A percentile compares a stretch with the other conserved stretches of the same genome.
Evolutionary conservation across 2,888 invertebrate species (phyloP).

Genomic region (Erynnis tages): DNA sequence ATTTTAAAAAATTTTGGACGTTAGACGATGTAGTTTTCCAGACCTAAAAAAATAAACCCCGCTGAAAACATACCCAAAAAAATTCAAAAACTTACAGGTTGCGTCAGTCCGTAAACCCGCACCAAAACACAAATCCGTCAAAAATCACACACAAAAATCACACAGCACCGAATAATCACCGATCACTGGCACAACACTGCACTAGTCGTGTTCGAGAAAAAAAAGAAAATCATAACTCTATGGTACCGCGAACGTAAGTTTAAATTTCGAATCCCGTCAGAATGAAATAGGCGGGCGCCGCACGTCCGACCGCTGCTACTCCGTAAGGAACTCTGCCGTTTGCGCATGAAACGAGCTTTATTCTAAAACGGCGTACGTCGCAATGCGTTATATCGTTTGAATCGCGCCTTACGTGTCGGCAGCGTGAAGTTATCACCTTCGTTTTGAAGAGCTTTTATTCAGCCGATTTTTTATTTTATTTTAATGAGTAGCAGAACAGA

Average conservation of each 20-base stretch:
- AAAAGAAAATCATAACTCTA: conserved; percentile 4
- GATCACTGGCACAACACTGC: conserved; percentile 5
- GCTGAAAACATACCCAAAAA: background rate
- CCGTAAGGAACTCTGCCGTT: conserved; percentile 62
- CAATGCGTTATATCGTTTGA: conserved; percentile 70
- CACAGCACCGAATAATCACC: conserved; percentile 15
- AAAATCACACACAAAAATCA: conserved; percentile 22
- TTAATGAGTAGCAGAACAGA: too few species aligned
- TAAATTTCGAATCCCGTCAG: conserved; percentile 28
- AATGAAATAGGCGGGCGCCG: conserved; percentile 28
- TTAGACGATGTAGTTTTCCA: too few species aligned
- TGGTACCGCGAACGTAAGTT: conserved; percentile 18
- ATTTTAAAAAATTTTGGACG: too few species aligned
- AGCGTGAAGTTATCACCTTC: too few species aligned
- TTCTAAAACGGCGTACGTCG: conserved; percentile 72
- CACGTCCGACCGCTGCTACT: conserved; percentile 34
- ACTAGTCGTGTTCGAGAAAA: background rate
- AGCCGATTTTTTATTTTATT: too few species aligned
- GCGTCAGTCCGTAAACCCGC: background rate
- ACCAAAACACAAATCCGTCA: conserved; percentile 8
- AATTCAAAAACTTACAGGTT: conserved; percentile 10
- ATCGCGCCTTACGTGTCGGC: conserved; percentile 47
- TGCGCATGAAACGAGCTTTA: conserved; percentile 66
- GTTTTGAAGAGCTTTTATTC: too few species aligned
- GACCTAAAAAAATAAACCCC: too few species aligned